Evolutionary conservation across 2,888 invertebrate genomes (phyloP).

Genomic region (Cecidostiba fungosa): DNA sequence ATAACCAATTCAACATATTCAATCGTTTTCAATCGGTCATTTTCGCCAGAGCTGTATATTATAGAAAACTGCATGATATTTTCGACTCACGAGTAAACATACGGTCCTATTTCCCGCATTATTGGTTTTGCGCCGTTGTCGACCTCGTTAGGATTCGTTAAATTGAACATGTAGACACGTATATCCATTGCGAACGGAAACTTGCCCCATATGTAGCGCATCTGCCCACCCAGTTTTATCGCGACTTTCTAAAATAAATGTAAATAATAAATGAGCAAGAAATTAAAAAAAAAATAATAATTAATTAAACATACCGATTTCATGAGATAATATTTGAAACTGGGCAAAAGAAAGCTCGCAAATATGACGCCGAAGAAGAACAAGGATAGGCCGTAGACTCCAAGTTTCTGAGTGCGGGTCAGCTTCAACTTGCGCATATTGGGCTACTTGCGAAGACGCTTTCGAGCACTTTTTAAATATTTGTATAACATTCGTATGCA

Average conservation of each 20-base stretch:
- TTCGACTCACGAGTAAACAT: conserved; percentile 88
- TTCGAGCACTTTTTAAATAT: too few species aligned
- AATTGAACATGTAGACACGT: conserved; percentile 90
- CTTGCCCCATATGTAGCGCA: conserved; percentile 87
- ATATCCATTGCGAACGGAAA: conserved; percentile 90
- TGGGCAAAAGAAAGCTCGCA: conserved; percentile 87
- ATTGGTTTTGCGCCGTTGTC: conserved; percentile 87
- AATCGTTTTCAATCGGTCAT: too few species aligned
- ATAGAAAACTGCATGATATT: neutral
- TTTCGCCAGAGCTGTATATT: too few species aligned
- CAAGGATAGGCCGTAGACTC: conserved; percentile 82
- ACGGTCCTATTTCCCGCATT: conserved; percentile 91
- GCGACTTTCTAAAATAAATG: conserved; percentile 70
- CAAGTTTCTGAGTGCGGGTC: conserved; percentile 80
- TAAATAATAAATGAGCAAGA: too few species aligned
- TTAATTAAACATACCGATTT: conserved; percentile 85
- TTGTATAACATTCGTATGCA: too few species aligned
- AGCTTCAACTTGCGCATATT: conserved; percentile 27
- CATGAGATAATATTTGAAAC: conserved; percentile 85
- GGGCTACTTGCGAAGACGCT: neutral
- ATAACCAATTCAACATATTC: too few species aligned
- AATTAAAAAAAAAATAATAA: neutral
- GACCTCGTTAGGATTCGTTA: conserved; percentile 89
- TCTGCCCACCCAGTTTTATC: conserved; percentile 22
- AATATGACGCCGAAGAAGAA: conserved; percentile 85